Base-by-base conservation (phyloP, 1,140 invertebrate species). In the Temnothorax longispinosus region DNA sequence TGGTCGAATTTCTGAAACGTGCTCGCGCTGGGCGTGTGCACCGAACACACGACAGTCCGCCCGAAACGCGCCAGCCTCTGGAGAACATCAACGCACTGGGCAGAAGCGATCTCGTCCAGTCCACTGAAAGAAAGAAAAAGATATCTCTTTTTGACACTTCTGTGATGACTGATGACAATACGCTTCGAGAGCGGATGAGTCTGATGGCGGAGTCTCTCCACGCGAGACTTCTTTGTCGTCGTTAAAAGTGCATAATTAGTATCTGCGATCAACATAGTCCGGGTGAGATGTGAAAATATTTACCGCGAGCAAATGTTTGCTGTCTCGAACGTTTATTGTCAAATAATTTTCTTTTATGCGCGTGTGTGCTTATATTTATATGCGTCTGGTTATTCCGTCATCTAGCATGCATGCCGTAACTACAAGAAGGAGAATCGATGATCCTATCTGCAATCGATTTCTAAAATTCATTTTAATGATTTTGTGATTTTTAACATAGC, bases 1-100 rank as follows among this genome's bases (percentile, higher is more conserved):
- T 97, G 96, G 94, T 98, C 97, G 92, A 98, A 98, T 94, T 97
- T 97, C 0, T 97, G 94, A 92, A 98, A 98, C 54, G 98, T 95
- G 65, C 96, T 96, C 0, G 97, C 97, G 86, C 98, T 98, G 0
- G 99, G 99, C 27, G 98, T 99, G 93, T 99, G 99, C 35, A 99
- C 97, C 0, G 98, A 99, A 93, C 98, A 99, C 21, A 99, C 96
- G 0, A 99, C 97, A 0, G 98, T 99, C 52, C 98, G 96, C 0
- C 98, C 98, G 3, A 89, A 15, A 15, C 97, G 97, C 0, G 98
- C 98, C 54, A 99, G 95, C 41, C 96, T 96, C 93, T 98, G 97
- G 4, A 98, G 94, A 32, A 98, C 95, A 1, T 97, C 96, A 32
- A 98, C 96, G 86, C 97, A 98, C 44, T 98, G 97, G 0, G 96